These are phyloP conservation scores for Rattus rattus DNA, from an alignment of 2,113 vertebrate species.

Conservation along the genomic window DNA sequence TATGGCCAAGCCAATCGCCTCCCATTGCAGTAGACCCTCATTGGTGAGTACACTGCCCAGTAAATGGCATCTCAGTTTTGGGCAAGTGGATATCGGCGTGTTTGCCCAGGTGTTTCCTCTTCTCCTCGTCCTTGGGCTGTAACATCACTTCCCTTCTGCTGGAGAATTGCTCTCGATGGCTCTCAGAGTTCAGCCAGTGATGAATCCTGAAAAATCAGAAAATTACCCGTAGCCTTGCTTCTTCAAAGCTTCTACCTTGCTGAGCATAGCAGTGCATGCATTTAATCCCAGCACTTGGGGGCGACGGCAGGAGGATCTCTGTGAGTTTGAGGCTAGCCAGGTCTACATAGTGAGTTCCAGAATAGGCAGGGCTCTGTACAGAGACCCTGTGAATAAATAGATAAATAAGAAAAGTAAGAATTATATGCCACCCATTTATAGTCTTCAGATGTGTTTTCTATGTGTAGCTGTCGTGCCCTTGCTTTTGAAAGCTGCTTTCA, in stretches of 20 bases:
- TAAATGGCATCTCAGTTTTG: background rate
- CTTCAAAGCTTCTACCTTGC: background rate
- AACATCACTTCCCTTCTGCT: background rate
- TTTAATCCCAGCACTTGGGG: background rate
- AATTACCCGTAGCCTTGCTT: too few relatives aligned
- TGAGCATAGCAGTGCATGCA: background rate
- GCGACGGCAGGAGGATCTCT: background rate
- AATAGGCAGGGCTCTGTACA: background rate
- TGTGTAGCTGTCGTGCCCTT: too few relatives aligned
- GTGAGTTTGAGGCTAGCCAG: background rate
- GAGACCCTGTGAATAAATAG: background rate
- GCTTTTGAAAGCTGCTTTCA: background rate
- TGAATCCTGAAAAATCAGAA: background rate
- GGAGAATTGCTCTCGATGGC: background rate
- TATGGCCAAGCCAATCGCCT: background rate
- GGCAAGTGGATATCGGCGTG: background rate
- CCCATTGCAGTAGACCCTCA: accelerated
- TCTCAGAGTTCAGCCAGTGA: accelerated
- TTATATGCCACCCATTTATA: background rate
- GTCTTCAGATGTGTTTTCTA: background rate
- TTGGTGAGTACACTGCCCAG: accelerated
- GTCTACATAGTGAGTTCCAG: background rate
- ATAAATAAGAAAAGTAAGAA: background rate
- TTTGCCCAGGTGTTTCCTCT: background rate
- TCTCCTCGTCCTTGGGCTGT: accelerated